These are phyloP conservation scores for Sebastes taczanowskii DNA, from an alignment of 2,797 vertebrate species.

Conservation along the genomic window DNA sequence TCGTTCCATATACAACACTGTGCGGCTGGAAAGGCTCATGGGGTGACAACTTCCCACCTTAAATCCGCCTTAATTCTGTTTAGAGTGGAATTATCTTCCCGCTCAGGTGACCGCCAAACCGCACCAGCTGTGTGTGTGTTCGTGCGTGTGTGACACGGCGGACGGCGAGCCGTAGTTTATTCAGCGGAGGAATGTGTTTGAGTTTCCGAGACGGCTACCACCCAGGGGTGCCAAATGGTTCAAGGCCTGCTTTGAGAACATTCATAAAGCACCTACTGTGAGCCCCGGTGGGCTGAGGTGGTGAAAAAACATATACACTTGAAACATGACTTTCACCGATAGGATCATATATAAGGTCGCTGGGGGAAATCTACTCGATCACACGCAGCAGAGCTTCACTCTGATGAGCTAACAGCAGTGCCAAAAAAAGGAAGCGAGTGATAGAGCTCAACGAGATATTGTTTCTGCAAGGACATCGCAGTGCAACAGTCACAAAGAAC, in stretches of 20 bases:
- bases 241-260: conserved; percentile 80
- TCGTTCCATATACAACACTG: conserved; percentile 72
- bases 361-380: conserved; percentile 31
- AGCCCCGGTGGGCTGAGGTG: conserved; percentile 39
- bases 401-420: neutral
- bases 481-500: neutral
- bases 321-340: conserved; percentile 47
- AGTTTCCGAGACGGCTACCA: conserved; percentile 77
- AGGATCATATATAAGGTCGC: conserved; percentile 25
- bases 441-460: neutral
- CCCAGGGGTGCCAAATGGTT: conserved; percentile 70
- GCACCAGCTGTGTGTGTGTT: conserved; percentile 75
- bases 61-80: conserved; percentile 84
- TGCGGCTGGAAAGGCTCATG: conserved; percentile 73
- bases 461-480: neutral
- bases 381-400: conserved; percentile 7
- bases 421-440: neutral
- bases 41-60: conserved; percentile 83
- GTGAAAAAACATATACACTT: conserved; percentile 45
- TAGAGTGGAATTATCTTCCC: conserved; percentile 83
- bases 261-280: conserved; percentile 77
- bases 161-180: conserved; percentile 68
- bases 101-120: conserved; percentile 83
- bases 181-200: conserved; percentile 78
- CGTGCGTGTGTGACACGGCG: conserved; percentile 54